Evolutionary conservation across 2,797 vertebrate genomes (phyloP).

Genomic region (Nyctibius grandis): DNA sequence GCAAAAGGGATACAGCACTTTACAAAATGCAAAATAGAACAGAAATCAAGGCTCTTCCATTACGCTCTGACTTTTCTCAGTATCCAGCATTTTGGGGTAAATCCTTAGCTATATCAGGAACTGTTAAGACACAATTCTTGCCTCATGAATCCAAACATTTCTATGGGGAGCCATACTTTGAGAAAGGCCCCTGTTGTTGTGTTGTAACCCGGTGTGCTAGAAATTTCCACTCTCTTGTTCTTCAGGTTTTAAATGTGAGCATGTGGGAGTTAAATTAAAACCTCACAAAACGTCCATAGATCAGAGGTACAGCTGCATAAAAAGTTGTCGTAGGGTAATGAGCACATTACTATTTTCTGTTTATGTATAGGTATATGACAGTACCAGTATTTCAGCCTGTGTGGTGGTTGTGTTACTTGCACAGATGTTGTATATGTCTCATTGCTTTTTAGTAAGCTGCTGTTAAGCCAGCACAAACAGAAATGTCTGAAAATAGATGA

Average conservation of each 20-base stretch:
- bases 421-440: not conserved
- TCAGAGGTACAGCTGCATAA: not conserved
- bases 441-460: not conserved
- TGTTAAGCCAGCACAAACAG: not conserved
- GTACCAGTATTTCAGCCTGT: not conserved
- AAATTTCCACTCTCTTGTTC: not conserved
- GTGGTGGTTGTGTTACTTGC: not conserved
- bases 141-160: not conserved
- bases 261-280: not conserved
- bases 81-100: not conserved
- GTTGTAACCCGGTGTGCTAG: not conserved
- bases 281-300: not conserved
- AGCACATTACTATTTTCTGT: not conserved
- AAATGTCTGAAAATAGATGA: not conserved
- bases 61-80: not conserved
- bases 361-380: not conserved
- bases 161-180: not conserved
- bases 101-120: not conserved
- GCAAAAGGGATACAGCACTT: not conserved
- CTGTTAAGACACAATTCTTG: not conserved
- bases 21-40: not conserved
- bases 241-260: not conserved
- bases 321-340: not conserved
- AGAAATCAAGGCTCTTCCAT: not conserved
- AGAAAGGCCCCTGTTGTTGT: not conserved